Base-by-base conservation (phyloP, 1,140 invertebrate genomes). In the Dryas iulia region DNA sequence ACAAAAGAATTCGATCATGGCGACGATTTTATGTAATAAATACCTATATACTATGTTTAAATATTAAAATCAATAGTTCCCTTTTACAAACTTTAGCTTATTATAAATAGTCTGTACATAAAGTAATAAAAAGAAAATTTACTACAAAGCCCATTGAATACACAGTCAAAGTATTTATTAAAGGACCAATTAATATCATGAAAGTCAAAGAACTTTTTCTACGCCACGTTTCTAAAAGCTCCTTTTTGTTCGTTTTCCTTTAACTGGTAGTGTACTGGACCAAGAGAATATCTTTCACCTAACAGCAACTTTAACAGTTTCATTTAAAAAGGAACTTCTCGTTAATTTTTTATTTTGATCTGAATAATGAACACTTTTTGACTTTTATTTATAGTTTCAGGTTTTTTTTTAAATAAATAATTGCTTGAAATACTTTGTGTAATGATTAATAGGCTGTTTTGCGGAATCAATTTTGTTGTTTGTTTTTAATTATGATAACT, bases 141-240 rank as follows among this genome's bases (percentile, higher is more conserved):
- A 47, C 14, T 21, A 47, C 39, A 47, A 47, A 47, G 39, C 39
- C 39, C 21, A 47, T 47, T 47, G 14, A 47, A 47, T 10, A 47
- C 18, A 47, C 18, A 47, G 39, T 18, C 39, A 47, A 47, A 47
- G 39, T 18, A 47, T 47, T 47, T 47, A 21, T 47, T 47, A 47
- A 47, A 47, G 18, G 14, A 21, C 39, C 39, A 47, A 47, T 47
- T 47, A 47, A 47, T 47, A 47, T 47, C 39, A 47, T 47, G 39
- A 47, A 47, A 47, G 39, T 47, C 39, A 47, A 47, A 47, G 39
- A 21, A 47, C 39, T 21, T 47, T 39, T 39, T 47, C 39, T 47
- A 18, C 18, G 8, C 39, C 39, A 47, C 7, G 39, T 47, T 47
- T 47, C 39, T 39, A 21, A 47, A 21, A 47, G 39, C 14, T 47